Evolutionary conservation across 2,797 vertebrate species (phyloP).

Genomic region (Sebastes reedi): DNA sequence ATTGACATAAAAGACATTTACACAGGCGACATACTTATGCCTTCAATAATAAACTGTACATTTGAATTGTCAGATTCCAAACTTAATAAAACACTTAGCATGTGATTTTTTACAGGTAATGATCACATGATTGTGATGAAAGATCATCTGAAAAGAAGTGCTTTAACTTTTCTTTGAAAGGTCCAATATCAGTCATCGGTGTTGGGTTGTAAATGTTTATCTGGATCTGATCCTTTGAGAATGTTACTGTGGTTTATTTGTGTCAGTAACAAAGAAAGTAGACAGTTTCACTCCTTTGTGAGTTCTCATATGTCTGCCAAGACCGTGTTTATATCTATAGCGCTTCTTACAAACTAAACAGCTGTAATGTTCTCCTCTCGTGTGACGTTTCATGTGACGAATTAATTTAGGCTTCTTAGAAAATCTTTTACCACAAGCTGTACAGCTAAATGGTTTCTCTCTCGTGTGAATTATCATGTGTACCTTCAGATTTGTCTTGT

Average conservation of each 20-base stretch:
- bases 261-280: not conserved
- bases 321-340: not conserved
- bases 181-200: not conserved
- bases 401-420: not conserved
- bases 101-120: too few species aligned
- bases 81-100: too few species aligned
- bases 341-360: not conserved
- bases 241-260: not conserved
- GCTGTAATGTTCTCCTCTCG: not conserved
- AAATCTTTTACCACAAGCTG: not conserved
- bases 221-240: not conserved
- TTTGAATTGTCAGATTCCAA: not conserved
- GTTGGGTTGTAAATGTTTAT: too few species aligned
- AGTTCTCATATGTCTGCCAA: not conserved
- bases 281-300: not conserved
- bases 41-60: not conserved
- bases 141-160: not conserved
- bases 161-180: not conserved
- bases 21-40: too few species aligned
- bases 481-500: not conserved
- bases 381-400: not conserved
- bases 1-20: too few species aligned
- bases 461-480: not conserved
- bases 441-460: not conserved
- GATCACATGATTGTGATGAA: not conserved